Evolutionary conservation across 2,113 vertebrate species (phyloP), one percentile per base, ranked within the genome.

Genomic region (Irena cyanogastra): DNA sequence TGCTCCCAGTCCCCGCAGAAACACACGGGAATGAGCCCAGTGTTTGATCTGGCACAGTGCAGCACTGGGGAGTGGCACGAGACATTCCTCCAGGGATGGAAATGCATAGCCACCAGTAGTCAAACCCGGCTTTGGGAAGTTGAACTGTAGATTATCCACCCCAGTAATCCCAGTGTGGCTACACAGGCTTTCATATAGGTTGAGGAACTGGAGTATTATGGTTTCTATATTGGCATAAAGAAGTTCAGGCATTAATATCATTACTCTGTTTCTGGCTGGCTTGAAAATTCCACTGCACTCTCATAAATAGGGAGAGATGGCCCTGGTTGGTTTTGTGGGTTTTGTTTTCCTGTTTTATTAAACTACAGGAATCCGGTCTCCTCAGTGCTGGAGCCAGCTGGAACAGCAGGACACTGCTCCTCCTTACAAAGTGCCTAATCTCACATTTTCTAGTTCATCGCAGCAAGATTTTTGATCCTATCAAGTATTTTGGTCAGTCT

Each of bases 141-240:
- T n/a, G 10, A 65, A 31, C 45, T 26, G 31, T 1, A 2, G 45
- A 6, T 57, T 24, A 41, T 23, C 76, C 23, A 0, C 33, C 5
- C 53, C 31, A 7, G 47, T 6, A 22, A 56, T 35, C 50, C 50
- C 9, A 3, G 2, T 11, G 69, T 49, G 78, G 81, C n/a, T 41
- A 1, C 17, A 1, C 0, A 2, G 52, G 44, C 18, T n/a, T 50
- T 39, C 35, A 8, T 21, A 15, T 0, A 33, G 65, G 35, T 14
- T 39, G 41, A 79, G 33, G 61, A 71, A 13, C 19, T 33, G 14
- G 45, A 54, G 23, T 23, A 4, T 57, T 52, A 7, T 2, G 22
- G 65, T 66, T 84, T 82, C 70, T 64, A 0, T 53, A 5, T 20
- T 35, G 56, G 39, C 61, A 44, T 11, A n/a, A 42, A 50, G 63